Evolutionary conservation across 2,888 invertebrate genomes (phyloP).

Genomic region (Lasioglossum calceatum): DNA sequence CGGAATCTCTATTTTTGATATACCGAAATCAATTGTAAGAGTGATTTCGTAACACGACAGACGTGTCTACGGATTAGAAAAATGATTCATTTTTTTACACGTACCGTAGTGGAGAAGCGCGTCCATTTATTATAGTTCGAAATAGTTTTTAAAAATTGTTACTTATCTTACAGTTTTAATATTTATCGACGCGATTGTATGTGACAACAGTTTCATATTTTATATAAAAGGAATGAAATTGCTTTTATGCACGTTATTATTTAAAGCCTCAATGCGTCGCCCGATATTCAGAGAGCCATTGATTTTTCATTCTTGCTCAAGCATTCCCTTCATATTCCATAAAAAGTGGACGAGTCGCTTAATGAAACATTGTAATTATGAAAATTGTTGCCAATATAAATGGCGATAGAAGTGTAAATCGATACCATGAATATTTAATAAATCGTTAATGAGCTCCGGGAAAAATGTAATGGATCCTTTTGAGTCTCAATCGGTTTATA

Average conservation of each 20-base stretch:
- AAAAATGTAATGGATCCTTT: not conserved
- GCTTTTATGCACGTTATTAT: not conserved
- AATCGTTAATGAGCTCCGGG: not conserved
- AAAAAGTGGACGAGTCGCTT: not conserved
- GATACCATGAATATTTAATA: conserved; percentile 3
- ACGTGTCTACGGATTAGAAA: not conserved
- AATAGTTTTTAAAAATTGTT: not conserved
- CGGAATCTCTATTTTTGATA: not conserved
- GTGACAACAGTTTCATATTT: not conserved
- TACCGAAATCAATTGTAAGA: not conserved
- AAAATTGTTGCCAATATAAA: not conserved
- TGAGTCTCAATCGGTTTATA: not conserved
- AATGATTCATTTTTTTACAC: not conserved
- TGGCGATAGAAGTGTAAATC: not conserved
- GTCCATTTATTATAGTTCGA: too few species aligned
- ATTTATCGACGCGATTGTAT: too few species aligned
- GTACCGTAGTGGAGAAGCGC: too few species aligned
- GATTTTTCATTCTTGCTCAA: not conserved
- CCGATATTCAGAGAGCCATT: not conserved
- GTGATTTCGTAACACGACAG: not conserved
- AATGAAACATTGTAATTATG: not conserved
- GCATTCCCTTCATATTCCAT: too few species aligned
- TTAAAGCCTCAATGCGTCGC: not conserved
- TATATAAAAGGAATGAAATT: not conserved
- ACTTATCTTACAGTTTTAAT: too few species aligned